A percentile compares a stretch with the other conserved stretches of the same genome.
Evolutionary conservation across 1,140 invertebrate species (phyloP).

Genomic region (Tribolium madens): DNA sequence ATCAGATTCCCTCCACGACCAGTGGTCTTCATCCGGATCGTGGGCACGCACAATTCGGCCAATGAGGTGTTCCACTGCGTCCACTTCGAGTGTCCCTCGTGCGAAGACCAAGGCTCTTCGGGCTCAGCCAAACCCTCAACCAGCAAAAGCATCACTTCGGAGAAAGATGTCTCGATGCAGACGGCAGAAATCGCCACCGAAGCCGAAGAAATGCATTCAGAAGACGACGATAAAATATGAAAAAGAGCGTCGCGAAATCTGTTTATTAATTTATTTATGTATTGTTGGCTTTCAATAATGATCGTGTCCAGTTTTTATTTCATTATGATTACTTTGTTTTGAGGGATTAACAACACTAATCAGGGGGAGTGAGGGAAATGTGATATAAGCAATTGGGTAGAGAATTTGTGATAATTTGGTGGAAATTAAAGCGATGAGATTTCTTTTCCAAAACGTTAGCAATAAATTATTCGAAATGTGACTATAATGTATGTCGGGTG

Average conservation of each 20-base stretch:
- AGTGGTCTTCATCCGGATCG: conserved; percentile 94
- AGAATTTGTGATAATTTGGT: conserved; percentile 7
- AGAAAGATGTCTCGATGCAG: conserved; percentile 56
- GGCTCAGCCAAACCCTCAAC: conserved; percentile 49
- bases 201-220: conserved; percentile 66
- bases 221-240: conserved; percentile 31
- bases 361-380: neutral
- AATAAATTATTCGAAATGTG: conserved; percentile 17
- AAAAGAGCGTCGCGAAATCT: neutral
- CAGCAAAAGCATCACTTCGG: conserved; percentile 33
- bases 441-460: conserved; percentile 13
- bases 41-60: conserved; percentile 95
- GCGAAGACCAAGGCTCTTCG: conserved; percentile 64
- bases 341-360: conserved; percentile 11
- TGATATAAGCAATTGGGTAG: conserved; percentile 1
- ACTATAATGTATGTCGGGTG: conserved; percentile 20
- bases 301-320: conserved; percentile 26
- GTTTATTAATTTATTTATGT: conserved; percentile 25
- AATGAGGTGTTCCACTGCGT: conserved; percentile 99
- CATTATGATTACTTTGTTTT: conserved; percentile 3
- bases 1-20: conserved; percentile 85
- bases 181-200: conserved; percentile 71
- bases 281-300: conserved; percentile 23
- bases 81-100: conserved; percentile 95
- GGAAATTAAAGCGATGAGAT: neutral